phyloP scores from a whole-genome alignment of 2,113 vertebrate species.

The Oreochromis spilurus region DNA sequence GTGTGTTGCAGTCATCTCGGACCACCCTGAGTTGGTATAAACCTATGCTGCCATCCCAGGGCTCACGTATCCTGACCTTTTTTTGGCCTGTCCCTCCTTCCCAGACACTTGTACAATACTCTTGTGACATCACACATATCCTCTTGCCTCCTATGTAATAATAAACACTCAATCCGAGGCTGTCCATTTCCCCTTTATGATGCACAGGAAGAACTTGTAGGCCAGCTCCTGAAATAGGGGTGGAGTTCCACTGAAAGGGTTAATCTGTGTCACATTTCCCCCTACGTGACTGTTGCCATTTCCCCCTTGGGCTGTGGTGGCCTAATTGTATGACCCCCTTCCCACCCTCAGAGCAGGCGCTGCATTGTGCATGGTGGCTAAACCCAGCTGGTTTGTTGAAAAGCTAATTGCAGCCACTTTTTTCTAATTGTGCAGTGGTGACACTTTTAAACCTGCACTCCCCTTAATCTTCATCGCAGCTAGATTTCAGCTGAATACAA shows the following conservation, averaged over 20 bases:
- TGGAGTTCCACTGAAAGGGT: constrained; percentile 20
- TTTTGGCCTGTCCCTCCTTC: not conserved
- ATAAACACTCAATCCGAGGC: constrained; percentile 12
- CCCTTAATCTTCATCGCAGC: accelerated
- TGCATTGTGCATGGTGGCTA: not conserved
- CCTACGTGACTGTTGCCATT: constrained; percentile 31
- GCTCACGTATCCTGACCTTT: constrained; percentile 32
- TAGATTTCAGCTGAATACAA: not conserved
- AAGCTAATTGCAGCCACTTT: not conserved
- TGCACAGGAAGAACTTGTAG: not conserved
- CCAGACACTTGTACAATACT: not conserved
- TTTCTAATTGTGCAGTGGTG: not conserved
- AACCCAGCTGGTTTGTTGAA: constrained; percentile 34
- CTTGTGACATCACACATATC: constrained; percentile 5
- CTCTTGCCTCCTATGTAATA: not conserved
- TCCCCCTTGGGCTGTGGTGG: constrained; percentile 35
- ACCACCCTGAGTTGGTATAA: constrained; percentile 72
- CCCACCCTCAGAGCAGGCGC: not conserved
- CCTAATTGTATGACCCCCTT: constrained; percentile 38
- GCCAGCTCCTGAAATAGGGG: not conserved
- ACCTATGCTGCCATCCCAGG: constrained; percentile 39
- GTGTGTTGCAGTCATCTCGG: constrained; percentile 54
- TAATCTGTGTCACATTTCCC: constrained; percentile 38
- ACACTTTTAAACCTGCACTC: not conserved
- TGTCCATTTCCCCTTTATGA: not conserved